These are phyloP conservation scores for Crax fasciolata DNA, from an alignment of 2,797 vertebrate species.

Conservation along the genomic window DNA sequence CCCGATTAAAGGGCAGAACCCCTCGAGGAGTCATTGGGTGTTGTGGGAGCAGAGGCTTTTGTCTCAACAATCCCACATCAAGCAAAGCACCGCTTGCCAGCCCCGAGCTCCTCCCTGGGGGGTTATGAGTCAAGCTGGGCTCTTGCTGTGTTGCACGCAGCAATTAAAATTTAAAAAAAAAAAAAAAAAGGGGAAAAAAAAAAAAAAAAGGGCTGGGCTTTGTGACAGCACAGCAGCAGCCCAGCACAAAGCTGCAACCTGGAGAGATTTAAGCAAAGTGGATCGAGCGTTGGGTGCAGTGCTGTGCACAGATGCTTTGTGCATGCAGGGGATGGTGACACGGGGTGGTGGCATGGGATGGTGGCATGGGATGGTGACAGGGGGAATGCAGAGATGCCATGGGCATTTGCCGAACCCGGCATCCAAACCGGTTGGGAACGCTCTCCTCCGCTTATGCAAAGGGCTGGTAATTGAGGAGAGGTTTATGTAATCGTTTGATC, in stretches of 20 bases:
- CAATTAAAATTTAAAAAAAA: not conserved
- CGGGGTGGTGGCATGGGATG: not conserved
- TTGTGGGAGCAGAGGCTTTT: not conserved
- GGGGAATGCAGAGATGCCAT: rapidly evolving
- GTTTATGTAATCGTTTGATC: slow-evolving; percentile 11
- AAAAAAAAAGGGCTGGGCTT: not conserved
- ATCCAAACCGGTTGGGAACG: slow-evolving; percentile 33
- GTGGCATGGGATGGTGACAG: not conserved
- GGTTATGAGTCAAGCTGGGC: not conserved
- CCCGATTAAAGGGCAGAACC: not conserved
- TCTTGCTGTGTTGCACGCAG: not conserved
- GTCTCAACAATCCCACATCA: not conserved
- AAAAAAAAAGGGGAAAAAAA: not conserved
- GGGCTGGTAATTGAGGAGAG: not conserved
- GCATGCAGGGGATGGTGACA: not conserved
- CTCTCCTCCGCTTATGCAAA: slow-evolving; percentile 8
- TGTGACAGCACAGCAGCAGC: not conserved
- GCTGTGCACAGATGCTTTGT: rapidly evolving
- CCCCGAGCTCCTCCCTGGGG: not conserved
- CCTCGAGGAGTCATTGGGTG: not conserved
- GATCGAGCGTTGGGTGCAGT: not conserved
- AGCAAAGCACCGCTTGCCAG: not conserved
- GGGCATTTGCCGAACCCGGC: not conserved
- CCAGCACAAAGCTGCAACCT: rapidly evolving
- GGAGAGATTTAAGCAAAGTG: not conserved